phyloP scores from a whole-genome alignment of 2,888 invertebrate species.

The Blastobasis adustella region DNA sequence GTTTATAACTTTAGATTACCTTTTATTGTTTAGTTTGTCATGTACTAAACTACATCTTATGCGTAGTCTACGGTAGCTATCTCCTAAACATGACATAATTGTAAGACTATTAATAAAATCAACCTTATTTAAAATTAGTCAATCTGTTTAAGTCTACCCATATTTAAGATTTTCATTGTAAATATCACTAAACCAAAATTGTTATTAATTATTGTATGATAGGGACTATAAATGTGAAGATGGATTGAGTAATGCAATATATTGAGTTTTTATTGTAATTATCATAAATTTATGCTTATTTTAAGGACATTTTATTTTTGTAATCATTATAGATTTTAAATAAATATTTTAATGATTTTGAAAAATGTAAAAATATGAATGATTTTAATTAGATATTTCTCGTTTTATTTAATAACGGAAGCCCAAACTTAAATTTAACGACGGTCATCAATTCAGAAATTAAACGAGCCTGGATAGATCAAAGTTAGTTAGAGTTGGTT shows the following conservation, averaged over 20 bases:
- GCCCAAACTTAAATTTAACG: background rate
- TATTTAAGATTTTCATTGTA: constrained; percentile 36
- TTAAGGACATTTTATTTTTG: constrained; percentile 58
- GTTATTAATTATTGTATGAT: constrained; percentile 8
- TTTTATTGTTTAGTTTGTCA: constrained; percentile 32
- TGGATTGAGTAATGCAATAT: constrained; percentile 29
- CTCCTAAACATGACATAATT: constrained; percentile 38
- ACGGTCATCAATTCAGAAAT: too few species aligned
- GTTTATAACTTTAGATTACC: constrained; percentile 9
- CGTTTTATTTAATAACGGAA: background rate
- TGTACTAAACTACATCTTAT: constrained; percentile 29
- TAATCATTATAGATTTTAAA: constrained; percentile 52
- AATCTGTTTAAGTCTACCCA: constrained; percentile 52
- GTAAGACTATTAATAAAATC: constrained; percentile 27
- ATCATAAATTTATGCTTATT: constrained; percentile 14
- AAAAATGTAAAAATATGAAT: constrained; percentile 55
- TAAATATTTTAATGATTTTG: constrained; percentile 46
- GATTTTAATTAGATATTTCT: constrained; percentile 19
- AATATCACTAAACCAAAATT: constrained; percentile 33
- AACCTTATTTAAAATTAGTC: constrained; percentile 37
- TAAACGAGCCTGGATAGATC: too few species aligned
- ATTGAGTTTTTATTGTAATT: too few species aligned
- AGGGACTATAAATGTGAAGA: constrained; percentile 24
- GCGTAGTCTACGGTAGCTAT: constrained; percentile 31
- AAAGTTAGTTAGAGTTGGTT: too few species aligned